Evolutionary conservation across 64 coral and sea anemone species (phyloP), one percentile per base, ranked within the genome.

Genomic region (Porites australiensis): DNA sequence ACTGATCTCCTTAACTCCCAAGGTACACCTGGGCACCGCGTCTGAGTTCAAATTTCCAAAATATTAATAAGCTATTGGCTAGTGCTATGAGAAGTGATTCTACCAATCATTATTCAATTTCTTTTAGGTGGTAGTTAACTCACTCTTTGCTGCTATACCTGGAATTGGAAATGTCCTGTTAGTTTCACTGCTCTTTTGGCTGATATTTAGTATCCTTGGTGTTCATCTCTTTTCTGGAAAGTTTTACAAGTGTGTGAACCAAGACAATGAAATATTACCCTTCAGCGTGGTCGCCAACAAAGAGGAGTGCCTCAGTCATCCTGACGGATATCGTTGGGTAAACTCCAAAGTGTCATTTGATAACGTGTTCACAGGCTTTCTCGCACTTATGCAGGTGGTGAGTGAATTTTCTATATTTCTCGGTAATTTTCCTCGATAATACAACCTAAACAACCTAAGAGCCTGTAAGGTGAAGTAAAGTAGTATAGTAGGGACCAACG

Each of bases 271-370:
- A 37, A 82, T 23, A 15, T 64, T 97, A 8, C 88, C 88, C 10
- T 70, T 87, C 2, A 71, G 43, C 14, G 72, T 89, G 14, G 68
- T 90, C 20, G 47, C 87, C 8, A 94, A 75, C 77, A 97, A 94
- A 55, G 63, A 82, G 5, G 77, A 79, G 13, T 97, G 95, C 49
- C 83, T 93, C 15, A 77, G 64, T 14, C 75, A 88, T 21, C 8
- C 94, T 18, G 77, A 87, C 23, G 48, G 72, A 4, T 97, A 91
- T 86, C 88, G 92, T 13, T 97, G 95, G 95, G 77, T 87, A 6
- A 97, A 97, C 60, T 86, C 95, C 49, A 97, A 97, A 43, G 58
- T 97, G 11, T 94, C 90, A 69, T 97, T 97, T 66, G 95, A 97
- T 73, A 93, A 97, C 20, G 95, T 97, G 27, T 87, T 97, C 10